Evolutionary conservation across 2,113 vertebrate species (phyloP).

Genomic region (Panthera uncia): DNA sequence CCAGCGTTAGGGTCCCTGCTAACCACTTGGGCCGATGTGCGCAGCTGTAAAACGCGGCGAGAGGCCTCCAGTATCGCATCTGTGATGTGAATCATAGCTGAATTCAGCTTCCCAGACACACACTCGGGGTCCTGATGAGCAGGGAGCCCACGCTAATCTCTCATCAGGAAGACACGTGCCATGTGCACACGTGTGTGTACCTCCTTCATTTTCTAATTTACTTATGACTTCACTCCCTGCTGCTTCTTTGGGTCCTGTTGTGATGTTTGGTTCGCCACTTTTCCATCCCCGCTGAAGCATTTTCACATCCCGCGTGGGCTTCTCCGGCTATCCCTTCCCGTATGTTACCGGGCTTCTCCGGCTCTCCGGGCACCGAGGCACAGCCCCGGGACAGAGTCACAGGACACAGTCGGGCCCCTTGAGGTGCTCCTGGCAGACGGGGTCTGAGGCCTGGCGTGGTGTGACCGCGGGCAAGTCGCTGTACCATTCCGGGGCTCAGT

Average conservation of each 20-base stretch:
- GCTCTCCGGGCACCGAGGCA: not conserved
- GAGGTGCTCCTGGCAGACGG: not conserved
- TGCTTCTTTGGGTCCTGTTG: not conserved
- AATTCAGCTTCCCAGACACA: not conserved
- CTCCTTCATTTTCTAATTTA: not conserved
- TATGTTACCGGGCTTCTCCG: fast-evolving
- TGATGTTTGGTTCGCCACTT: not conserved
- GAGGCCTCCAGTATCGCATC: not conserved
- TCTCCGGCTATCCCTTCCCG: no score
- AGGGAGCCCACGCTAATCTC: fast-evolving
- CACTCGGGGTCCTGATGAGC: not conserved
- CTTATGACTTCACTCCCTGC: not conserved
- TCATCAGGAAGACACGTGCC: fast-evolving
- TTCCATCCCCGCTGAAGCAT: not conserved
- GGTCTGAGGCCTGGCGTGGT: not conserved
- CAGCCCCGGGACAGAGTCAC: not conserved
- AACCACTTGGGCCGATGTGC: no score
- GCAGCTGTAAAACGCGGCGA: not conserved
- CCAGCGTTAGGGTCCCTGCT: not conserved
- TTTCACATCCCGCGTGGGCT: not conserved
- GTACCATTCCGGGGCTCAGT: not conserved
- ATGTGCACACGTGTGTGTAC: fast-evolving
- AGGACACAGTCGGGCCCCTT: no score
- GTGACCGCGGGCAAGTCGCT: not conserved
- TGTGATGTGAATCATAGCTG: fast-evolving